A percentile compares a stretch with the other conserved stretches of the same genome.
Evolutionary conservation across 1,140 invertebrate species (phyloP).

Genomic region (Bombus vancouverensis): DNA sequence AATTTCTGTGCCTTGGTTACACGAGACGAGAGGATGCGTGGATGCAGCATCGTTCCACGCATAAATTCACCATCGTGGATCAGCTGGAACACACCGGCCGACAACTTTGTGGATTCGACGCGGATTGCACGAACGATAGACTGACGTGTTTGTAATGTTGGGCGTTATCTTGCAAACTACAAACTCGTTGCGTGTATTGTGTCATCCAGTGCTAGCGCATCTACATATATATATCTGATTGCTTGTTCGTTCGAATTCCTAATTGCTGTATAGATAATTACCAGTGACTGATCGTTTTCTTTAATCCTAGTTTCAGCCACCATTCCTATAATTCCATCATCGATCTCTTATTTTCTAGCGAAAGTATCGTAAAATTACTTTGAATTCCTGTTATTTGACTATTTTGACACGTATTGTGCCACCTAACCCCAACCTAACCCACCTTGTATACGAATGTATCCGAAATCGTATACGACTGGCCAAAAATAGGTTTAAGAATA

Average conservation of each 20-base stretch:
- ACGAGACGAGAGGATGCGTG: not conserved
- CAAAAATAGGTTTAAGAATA: too few species aligned
- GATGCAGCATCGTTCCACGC: conserved; percentile 16
- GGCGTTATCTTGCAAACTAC: conserved; percentile 13
- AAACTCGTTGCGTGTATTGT: not conserved
- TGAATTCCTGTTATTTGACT: too few species aligned
- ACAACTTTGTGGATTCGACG: not conserved
- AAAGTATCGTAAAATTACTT: too few species aligned
- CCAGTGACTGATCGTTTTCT: too few species aligned
- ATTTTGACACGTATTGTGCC: too few species aligned
- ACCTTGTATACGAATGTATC: too few species aligned
- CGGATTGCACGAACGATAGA: not conserved
- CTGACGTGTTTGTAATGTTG: not conserved
- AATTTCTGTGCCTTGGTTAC: conserved; percentile 8
- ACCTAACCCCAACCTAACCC: too few species aligned
- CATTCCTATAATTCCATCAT: too few species aligned
- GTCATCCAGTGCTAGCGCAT: not conserved
- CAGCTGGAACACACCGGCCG: not conserved
- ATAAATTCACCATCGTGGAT: conserved; percentile 28
- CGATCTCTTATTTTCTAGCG: too few species aligned
- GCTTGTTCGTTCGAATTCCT: not conserved
- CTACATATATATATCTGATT: too few species aligned
- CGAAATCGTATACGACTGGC: too few species aligned
- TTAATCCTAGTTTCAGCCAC: too few species aligned
- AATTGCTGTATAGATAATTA: not conserved